Conservation (phyloP, 2,888 invertebrate genomes). For the Noctua fimbriata region DNA sequence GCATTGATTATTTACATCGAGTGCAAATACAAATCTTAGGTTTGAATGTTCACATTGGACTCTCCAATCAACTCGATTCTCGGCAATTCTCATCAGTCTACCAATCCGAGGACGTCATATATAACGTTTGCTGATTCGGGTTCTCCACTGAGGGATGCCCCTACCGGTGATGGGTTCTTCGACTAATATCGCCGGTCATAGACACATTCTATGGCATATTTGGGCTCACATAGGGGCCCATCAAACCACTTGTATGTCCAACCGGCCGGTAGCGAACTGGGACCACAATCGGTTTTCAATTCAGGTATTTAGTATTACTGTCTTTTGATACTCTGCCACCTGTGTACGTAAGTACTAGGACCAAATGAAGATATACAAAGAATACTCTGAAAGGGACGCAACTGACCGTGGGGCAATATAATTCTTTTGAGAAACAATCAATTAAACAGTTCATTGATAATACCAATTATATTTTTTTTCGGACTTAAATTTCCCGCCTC, state of each 20-base stretch:
- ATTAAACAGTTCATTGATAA: not conserved
- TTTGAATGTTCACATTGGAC: not conserved
- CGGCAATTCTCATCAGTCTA: not conserved
- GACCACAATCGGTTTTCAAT: not conserved
- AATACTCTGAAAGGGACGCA: not conserved
- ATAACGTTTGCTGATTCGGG: not conserved
- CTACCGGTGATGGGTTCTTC: not conserved
- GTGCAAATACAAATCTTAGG: not conserved
- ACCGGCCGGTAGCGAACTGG: not conserved
- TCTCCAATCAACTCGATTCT: not conserved
- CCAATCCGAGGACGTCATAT: not conserved
- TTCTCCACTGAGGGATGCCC: not conserved
- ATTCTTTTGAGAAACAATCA: not conserved
- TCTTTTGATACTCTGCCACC: not conserved
- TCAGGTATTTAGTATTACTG: not conserved
- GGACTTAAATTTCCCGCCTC: not conserved
- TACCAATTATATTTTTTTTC: not conserved
- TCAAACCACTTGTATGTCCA: not conserved
- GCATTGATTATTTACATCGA: not conserved
- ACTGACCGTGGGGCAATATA: slow-evolving; percentile 13
- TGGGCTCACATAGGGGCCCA: not conserved
- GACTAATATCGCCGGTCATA: too few species aligned
- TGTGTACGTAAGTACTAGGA: not conserved
- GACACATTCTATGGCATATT: not conserved
- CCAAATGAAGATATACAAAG: not conserved